Conservation (phyloP, 2,113 vertebrate genomes). For the Cercopithecus mona region DNA sequence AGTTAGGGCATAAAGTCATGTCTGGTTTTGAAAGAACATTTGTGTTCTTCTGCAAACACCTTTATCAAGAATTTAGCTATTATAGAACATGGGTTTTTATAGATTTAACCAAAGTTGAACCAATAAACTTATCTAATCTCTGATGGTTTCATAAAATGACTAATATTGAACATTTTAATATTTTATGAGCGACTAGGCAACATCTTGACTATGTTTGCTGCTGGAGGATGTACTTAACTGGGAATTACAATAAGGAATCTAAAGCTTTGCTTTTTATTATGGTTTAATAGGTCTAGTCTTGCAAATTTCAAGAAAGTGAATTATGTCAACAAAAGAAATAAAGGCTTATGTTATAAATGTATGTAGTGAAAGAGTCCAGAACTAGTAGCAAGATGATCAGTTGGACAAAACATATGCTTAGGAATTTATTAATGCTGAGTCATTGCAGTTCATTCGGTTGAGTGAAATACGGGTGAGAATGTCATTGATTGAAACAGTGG, state of each 20-base stretch:
- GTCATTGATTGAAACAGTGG: neutral
- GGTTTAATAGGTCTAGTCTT: neutral
- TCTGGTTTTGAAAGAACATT: neutral
- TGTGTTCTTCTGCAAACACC: constrained; percentile 37
- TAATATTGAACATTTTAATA: constrained; percentile 62
- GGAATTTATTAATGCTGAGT: neutral
- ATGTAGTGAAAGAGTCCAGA: neutral
- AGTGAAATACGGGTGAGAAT: neutral
- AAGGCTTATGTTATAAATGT: neutral
- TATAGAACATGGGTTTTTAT: neutral
- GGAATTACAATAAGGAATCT: neutral
- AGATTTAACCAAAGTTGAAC: constrained; percentile 64
- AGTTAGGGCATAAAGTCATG: neutral
- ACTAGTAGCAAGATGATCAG: neutral
- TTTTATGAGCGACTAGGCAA: constrained; percentile 50
- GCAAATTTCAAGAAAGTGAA: neutral
- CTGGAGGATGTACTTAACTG: constrained; percentile 59
- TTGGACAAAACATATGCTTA: neutral
- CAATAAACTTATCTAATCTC: constrained; percentile 43
- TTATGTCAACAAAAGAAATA: neutral
- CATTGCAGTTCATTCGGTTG: neutral
- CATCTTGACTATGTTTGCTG: constrained; percentile 70
- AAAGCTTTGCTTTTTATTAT: neutral
- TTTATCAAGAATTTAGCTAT: constrained; percentile 55
- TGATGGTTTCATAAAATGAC: constrained; percentile 47